Evolutionary conservation across 2,797 vertebrate species (phyloP).

Genomic region (Hyperoplus immaculatus): DNA sequence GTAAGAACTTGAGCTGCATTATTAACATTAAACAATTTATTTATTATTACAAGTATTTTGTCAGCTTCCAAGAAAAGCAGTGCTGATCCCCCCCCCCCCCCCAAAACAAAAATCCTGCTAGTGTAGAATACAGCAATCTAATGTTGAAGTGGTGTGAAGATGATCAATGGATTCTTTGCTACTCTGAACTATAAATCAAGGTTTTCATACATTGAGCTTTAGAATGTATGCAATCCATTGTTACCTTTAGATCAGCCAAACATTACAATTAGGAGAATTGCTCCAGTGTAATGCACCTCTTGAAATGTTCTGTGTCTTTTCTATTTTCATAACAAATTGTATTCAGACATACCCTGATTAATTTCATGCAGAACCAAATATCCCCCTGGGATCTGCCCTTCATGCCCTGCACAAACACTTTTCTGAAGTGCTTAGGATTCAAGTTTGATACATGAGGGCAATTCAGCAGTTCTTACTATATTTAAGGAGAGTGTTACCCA

Average conservation of each 20-base stretch:
- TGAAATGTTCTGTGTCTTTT: neutral
- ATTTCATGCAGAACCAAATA: neutral
- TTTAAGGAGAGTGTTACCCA: neutral
- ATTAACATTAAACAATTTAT: too few relatives aligned
- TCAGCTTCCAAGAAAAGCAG: neutral
- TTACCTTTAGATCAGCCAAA: neutral
- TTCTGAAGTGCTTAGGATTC: neutral
- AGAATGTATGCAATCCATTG: neutral
- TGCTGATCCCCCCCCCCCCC: neutral
- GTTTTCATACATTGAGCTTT: neutral
- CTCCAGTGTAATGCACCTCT: neutral
- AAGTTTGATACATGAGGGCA: neutral
- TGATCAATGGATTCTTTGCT: neutral
- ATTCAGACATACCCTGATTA: neutral
- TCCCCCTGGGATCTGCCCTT: neutral
- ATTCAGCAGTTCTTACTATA: slow-evolving; percentile 1
- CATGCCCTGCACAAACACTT: neutral
- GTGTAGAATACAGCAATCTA: neutral
- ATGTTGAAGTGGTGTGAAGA: neutral
- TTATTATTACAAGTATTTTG: neutral
- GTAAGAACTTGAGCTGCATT: neutral
- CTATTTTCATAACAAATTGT: neutral
- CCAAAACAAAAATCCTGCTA: neutral
- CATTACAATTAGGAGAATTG: neutral
- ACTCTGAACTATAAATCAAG: slow-evolving; percentile 2